A percentile compares a stretch with the other conserved stretches of the same genome.
These are phyloP conservation scores for Oikopleura dioica DNA, from an alignment of 23 tunicate species.

Conservation along the genomic window DNA sequence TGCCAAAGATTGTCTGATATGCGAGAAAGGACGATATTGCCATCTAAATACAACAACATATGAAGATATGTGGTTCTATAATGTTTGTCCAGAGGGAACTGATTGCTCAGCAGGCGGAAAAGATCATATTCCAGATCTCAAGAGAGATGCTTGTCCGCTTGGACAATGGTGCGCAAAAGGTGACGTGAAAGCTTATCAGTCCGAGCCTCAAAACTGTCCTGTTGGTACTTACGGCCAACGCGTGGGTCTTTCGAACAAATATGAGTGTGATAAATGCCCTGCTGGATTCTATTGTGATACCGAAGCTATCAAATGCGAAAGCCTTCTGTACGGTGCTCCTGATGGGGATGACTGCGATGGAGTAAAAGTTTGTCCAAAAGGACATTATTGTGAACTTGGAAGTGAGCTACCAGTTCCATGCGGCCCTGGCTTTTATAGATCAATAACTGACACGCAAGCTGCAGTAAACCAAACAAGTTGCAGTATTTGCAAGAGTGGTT, in stretches of 20 bases:
- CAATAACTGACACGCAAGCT: neutral
- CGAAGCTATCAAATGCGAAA: constrained; percentile 1
- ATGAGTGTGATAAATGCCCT: constrained; percentile 40
- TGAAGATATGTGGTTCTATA: neutral
- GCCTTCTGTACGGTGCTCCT: neutral
- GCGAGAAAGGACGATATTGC: neutral
- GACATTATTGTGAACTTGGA: neutral
- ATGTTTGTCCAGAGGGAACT: neutral
- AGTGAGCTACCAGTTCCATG: neutral
- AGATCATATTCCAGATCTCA: neutral
- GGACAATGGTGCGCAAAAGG: neutral
- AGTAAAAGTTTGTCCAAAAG: neutral
- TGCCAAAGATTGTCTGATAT: neutral
- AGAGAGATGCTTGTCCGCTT: neutral
- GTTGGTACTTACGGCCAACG: constrained; percentile 42
- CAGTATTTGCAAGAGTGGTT: neutral
- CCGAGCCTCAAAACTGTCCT: constrained; percentile 18
- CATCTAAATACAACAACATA: neutral
- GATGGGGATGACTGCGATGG: neutral
- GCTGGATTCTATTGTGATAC: constrained; percentile 35
- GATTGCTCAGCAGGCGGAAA: neutral
- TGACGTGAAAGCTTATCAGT: neutral
- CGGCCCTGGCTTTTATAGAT: neutral
- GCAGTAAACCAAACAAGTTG: neutral
- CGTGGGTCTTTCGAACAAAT: neutral